A percentile compares a stretch with the other conserved stretches of the same genome.
phyloP scores from a whole-genome alignment of 1,140 invertebrate species.

The Stratiolaelaps scimitus region DNA sequence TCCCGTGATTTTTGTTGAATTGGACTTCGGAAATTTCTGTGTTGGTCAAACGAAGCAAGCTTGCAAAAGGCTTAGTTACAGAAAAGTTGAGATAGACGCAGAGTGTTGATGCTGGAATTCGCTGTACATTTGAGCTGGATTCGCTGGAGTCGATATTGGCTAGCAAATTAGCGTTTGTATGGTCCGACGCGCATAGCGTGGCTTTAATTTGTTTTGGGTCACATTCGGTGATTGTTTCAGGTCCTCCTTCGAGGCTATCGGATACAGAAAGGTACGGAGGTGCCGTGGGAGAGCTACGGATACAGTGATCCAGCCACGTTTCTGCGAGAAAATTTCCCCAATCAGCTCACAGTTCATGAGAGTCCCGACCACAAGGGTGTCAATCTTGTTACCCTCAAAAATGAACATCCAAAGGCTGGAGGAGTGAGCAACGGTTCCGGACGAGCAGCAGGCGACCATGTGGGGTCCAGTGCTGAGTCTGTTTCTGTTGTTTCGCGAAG shows the following conservation, averaged over 20 bases:
- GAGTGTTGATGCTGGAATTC: no score
- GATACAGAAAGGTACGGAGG: conserved; percentile 6
- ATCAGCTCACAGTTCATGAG: background rate
- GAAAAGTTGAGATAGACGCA: no score
- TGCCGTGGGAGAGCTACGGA: background rate
- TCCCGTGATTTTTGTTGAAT: no score
- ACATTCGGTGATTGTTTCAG: background rate
- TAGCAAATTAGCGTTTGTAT: no score
- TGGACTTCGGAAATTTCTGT: no score
- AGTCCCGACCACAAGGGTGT: background rate
- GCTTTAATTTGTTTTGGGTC: no score
- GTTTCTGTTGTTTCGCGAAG: background rate
- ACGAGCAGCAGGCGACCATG: background rate
- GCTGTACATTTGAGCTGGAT: no score
- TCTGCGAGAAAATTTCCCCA: conserved; percentile 17
- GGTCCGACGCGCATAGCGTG: no score
- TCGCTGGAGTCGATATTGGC: no score
- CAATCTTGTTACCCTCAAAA: background rate
- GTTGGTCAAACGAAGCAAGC: no score
- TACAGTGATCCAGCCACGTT: background rate
- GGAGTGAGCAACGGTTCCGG: background rate
- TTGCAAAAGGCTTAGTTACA: no score
- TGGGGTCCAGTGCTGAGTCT: no score
- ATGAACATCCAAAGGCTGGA: background rate
- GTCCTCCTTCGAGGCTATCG: conserved; percentile 11